Base-by-base conservation (phyloP, 2,797 vertebrate species). In the Pseudomugil gertrudae region DNA sequence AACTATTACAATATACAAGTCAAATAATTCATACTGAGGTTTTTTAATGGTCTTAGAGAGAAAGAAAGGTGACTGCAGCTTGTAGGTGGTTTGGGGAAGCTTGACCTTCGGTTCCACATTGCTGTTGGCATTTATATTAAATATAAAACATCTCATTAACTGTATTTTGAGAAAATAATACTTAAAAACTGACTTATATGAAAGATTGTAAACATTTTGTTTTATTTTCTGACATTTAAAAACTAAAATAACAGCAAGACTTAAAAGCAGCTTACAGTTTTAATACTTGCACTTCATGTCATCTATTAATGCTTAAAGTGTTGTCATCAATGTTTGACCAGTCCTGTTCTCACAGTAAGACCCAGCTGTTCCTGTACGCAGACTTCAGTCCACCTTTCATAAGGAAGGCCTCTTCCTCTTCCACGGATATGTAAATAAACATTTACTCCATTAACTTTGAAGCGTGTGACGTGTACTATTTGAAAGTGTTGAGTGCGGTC, bases 361-460 rank as follows among this genome's bases (percentile, higher is more conserved):
- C 43, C 3, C 40, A 24, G 40, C 9, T 57, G 19, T n/a, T 75
- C 29, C 52, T 45, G 29, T 32, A 64, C 72, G 56, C 15, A 13
- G 35, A 38, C 36, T 38, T 38, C 15, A 17, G 15, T 6, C 15
- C 38, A 59, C 47, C 5, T 45, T 35, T 43, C 29, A 33, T 17
- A 27, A 32, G 19, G 72, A 30, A 63, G n/a, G 14, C 29, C 36
- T 24, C 9, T 2, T 55, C 19, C 15, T 40, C 15, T 2, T 61
- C 27, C 2, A 9, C 14, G 47, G 21, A 52, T 17, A n/a, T 32
- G 47, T 36, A 36, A 67, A 69, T 35, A 58, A 67, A 68, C 53
- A 48, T 5, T 47, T 54, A 21, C 38, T 30, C 0, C 14, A 67
- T 56, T 53, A 43, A 51, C 27, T 40, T n/a, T 5, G 33, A 13